phyloP scores from a whole-genome alignment of 2,797 vertebrate species.

The Pseudocheirus occidentalis region DNA sequence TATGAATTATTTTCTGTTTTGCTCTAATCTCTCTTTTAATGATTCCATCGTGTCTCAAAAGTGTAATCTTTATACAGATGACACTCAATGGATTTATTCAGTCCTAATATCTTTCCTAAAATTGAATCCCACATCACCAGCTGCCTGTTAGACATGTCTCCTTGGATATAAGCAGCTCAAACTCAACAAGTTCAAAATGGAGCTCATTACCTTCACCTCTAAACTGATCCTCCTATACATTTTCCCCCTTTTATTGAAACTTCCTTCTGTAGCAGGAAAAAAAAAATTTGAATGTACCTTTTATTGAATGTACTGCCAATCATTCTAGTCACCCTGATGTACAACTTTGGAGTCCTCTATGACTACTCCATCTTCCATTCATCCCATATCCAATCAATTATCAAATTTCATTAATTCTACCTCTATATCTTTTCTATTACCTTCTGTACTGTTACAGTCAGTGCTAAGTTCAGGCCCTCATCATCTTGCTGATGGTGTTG shows the following conservation, averaged over 20 bases:
- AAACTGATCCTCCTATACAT: background rate
- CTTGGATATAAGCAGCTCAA: background rate
- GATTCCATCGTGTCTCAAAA: background rate
- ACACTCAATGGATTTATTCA: background rate
- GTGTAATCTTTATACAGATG: background rate
- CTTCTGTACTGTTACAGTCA: background rate
- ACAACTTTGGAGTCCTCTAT: background rate
- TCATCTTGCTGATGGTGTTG: background rate
- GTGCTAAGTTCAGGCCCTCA: background rate
- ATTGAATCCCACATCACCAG: background rate
- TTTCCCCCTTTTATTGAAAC: background rate
- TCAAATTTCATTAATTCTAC: background rate
- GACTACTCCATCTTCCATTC: background rate
- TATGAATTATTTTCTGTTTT: background rate
- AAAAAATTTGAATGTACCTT: too few relatives aligned
- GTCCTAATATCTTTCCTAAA: background rate
- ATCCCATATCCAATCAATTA: background rate
- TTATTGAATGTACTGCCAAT: background rate
- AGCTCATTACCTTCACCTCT: background rate
- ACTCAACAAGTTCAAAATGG: background rate
- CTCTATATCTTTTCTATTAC: background rate
- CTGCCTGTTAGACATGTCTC: background rate
- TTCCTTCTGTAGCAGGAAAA: too few relatives aligned
- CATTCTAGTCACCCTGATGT: background rate
- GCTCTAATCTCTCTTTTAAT: background rate